Evolutionary conservation across 2,888 invertebrate genomes (phyloP).

Genomic region (Magallana nippona): DNA sequence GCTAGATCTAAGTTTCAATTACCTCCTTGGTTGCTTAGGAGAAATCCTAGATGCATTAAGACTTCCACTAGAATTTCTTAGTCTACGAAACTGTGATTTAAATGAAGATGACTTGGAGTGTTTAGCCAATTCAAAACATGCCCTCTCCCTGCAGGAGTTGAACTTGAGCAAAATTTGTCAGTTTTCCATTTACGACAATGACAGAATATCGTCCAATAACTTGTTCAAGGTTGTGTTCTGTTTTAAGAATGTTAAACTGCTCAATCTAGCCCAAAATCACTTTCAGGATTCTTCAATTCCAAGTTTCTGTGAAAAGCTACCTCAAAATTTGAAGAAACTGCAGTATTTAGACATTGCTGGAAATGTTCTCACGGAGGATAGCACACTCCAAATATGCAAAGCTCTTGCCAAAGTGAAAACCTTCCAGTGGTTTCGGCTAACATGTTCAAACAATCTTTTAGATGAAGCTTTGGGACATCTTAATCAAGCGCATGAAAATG

Average conservation of each 20-base stretch:
- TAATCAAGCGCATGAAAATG: constrained; percentile 53
- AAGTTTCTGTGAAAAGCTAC: constrained; percentile 62
- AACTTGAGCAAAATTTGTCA: constrained; percentile 71
- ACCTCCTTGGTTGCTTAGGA: constrained; percentile 68
- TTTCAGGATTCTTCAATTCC: constrained; percentile 60
- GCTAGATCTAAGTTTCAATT: constrained; percentile 71
- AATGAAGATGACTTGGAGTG: constrained; percentile 65
- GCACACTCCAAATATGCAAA: constrained; percentile 59
- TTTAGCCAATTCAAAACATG: constrained; percentile 65
- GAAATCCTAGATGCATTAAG: constrained; percentile 65
- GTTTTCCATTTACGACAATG: constrained; percentile 67
- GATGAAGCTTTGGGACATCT: constrained; percentile 54
- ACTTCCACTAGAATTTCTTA: constrained; percentile 66
- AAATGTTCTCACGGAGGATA: constrained; percentile 66
- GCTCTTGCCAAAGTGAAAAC: constrained; percentile 60
- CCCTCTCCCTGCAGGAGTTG: constrained; percentile 63
- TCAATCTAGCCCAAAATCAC: constrained; percentile 70
- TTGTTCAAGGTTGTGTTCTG: constrained; percentile 63
- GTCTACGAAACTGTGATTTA: constrained; percentile 70
- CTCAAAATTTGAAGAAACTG: constrained; percentile 53
- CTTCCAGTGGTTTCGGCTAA: constrained; percentile 64
- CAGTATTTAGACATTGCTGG: constrained; percentile 67
- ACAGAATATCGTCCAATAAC: constrained; percentile 63
- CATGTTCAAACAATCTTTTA: constrained; percentile 57
- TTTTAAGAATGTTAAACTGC: constrained; percentile 64